Evolutionary conservation across 2,888 invertebrate species (phyloP).

Genomic region (Cephonodes hylas): DNA sequence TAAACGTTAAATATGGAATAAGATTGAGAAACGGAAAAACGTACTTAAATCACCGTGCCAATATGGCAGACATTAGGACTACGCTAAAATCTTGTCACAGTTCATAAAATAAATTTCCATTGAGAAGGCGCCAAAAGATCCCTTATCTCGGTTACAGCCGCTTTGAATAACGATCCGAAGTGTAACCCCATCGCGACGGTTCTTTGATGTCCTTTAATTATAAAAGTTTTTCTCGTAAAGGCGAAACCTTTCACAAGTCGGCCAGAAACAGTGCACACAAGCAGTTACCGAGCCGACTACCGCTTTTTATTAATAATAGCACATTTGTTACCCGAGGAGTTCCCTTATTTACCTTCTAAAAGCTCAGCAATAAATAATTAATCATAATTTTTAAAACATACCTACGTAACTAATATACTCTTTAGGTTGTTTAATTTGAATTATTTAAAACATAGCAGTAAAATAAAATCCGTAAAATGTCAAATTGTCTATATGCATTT

Average conservation of each 20-base stretch:
- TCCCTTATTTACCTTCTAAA: background rate
- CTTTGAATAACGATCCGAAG: constrained; percentile 76
- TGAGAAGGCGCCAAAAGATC: constrained; percentile 70
- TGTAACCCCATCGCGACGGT: constrained; percentile 73
- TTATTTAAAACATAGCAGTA: too few relatives aligned
- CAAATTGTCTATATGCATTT: background rate
- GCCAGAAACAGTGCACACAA: constrained; percentile 41
- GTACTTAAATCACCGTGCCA: background rate
- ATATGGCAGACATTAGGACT: constrained; percentile 3
- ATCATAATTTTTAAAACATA: too few relatives aligned
- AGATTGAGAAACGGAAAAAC: background rate
- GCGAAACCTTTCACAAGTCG: constrained; percentile 54
- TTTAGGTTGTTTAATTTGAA: too few relatives aligned
- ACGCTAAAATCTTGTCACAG: constrained; percentile 45
- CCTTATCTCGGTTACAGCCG: constrained; percentile 72
- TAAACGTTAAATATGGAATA: background rate
- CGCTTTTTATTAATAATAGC: constrained; percentile 11
- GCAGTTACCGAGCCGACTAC: constrained; percentile 29
- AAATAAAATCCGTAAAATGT: background rate
- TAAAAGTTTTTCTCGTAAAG: constrained; percentile 75
- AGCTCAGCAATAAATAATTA: background rate
- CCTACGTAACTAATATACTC: too few relatives aligned
- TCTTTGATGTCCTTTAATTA: constrained; percentile 80
- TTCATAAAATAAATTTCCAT: constrained; percentile 69
- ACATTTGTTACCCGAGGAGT: background rate